Conservation (phyloP, 92 coral and sea anemone species). For the Hydrozoanthus gracilis region DNA sequence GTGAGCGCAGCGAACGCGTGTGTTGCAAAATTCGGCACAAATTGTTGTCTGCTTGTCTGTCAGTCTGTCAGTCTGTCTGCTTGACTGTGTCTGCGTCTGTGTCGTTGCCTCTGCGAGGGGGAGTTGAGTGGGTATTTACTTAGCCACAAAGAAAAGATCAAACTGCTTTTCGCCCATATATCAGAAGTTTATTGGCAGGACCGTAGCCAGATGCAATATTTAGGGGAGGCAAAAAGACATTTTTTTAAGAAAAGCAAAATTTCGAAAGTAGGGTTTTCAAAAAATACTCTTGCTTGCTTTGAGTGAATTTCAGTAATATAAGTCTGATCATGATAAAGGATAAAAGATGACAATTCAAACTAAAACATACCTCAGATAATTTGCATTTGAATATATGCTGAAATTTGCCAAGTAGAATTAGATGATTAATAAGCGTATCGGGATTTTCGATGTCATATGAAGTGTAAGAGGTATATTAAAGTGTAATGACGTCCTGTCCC, state of each 20-base stretch:
- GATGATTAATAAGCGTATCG: no score
- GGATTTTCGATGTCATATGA: neutral
- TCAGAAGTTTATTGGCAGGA: no score
- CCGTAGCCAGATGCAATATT: slow-evolving; percentile 1
- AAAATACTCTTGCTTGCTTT: neutral
- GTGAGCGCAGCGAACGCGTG: no score
- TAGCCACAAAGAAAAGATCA: slow-evolving; percentile 4
- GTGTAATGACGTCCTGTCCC: slow-evolving; percentile 9
- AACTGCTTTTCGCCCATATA: slow-evolving; percentile 3
- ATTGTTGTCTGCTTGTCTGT: no score
- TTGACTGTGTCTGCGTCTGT: slow-evolving; percentile 6
- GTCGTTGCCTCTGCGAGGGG: slow-evolving; percentile 6
- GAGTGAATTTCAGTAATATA: slow-evolving; percentile 1
- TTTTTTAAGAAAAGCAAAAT: neutral
- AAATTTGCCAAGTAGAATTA: neutral
- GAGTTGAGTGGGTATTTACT: neutral
- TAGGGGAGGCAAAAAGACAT: slow-evolving; percentile 6
- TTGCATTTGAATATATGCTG: neutral
- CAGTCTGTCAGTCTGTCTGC: neutral
- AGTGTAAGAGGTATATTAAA: slow-evolving; percentile 5
- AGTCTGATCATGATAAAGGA: neutral
- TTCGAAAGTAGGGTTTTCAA: neutral
- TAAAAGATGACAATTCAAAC: no score
- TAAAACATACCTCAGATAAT: neutral
- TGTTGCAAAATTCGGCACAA: neutral